Evolutionary conservation across 1,140 invertebrate genomes (phyloP).

Genomic region (Drepana arcuata): DNA sequence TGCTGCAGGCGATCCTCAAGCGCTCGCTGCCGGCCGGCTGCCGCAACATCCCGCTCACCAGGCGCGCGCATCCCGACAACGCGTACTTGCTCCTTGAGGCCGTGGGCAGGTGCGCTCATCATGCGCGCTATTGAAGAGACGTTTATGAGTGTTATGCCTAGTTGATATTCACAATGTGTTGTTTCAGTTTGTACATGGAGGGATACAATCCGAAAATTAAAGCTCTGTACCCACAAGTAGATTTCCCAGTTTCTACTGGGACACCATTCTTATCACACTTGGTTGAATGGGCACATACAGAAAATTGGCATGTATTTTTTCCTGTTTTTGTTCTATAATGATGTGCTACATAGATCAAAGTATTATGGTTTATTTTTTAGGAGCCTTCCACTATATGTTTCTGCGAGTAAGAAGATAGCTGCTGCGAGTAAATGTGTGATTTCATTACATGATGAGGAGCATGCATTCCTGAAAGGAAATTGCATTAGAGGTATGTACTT

Average conservation of each 20-base stretch:
- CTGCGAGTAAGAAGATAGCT: constrained; percentile 14
- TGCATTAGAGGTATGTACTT: constrained; percentile 31
- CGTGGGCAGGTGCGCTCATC: constrained; percentile 72
- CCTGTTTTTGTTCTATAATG: background rate
- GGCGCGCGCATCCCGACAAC: constrained; percentile 76
- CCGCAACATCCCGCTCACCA: constrained; percentile 79
- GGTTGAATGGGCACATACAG: constrained; percentile 81
- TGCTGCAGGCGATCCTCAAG: constrained; percentile 81
- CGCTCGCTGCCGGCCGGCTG: constrained; percentile 57
- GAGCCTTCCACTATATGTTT: constrained; percentile 15
- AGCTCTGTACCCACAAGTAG: constrained; percentile 75
- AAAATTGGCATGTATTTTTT: constrained; percentile 46
- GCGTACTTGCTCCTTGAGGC: constrained; percentile 73
- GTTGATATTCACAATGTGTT: too few relatives aligned
- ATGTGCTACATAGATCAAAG: too few relatives aligned
- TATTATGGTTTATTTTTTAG: constrained; percentile 20
- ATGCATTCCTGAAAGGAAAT: constrained; percentile 27
- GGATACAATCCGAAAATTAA: constrained; percentile 76
- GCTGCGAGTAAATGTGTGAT: constrained; percentile 19
- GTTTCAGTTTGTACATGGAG: constrained; percentile 74
- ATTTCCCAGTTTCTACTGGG: constrained; percentile 79
- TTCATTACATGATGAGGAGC: constrained; percentile 25
- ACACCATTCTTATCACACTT: constrained; percentile 81
- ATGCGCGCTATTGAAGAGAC: too few relatives aligned
- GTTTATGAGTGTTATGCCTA: too few relatives aligned